These are phyloP conservation scores for Hypolimnas misippus DNA, from an alignment of 2,888 invertebrate genomes.

Conservation along the genomic window DNA sequence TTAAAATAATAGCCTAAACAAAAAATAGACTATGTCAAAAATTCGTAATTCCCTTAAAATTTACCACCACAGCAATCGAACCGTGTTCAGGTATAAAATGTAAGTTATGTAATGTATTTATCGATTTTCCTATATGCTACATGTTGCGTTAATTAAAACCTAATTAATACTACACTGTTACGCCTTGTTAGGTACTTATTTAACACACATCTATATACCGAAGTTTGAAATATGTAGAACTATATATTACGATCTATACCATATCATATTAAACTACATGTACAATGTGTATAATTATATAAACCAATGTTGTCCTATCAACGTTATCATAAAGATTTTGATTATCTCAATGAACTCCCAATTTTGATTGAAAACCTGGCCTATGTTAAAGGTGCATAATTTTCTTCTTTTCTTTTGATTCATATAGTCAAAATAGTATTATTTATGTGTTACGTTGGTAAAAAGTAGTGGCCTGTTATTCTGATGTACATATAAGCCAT, in stretches of 20 bases:
- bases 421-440: not conserved
- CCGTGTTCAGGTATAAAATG: not conserved
- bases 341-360: too few relatives aligned
- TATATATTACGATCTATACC: too few relatives aligned
- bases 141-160: not conserved
- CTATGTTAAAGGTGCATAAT: not conserved
- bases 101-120: not conserved
- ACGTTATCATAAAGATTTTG: too few relatives aligned
- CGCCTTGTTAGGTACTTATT: not conserved
- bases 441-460: not conserved
- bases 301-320: too few relatives aligned
- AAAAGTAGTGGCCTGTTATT: too few relatives aligned
- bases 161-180: constrained; percentile 6
- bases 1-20: too few relatives aligned
- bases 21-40: too few relatives aligned
- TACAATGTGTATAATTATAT: not conserved
- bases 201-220: not conserved
- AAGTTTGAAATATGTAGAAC: not conserved
- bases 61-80: not conserved
- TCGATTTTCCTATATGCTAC: not conserved
- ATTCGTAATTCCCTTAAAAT: not conserved
- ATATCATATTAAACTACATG: not conserved
- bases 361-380: not conserved
- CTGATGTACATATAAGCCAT: too few relatives aligned
- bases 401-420: not conserved